Percentiles rank a stretch among this genome's conserved stretches.
Conservation (phyloP, 2,888 invertebrate species). For the Chirona hameri region DNA sequence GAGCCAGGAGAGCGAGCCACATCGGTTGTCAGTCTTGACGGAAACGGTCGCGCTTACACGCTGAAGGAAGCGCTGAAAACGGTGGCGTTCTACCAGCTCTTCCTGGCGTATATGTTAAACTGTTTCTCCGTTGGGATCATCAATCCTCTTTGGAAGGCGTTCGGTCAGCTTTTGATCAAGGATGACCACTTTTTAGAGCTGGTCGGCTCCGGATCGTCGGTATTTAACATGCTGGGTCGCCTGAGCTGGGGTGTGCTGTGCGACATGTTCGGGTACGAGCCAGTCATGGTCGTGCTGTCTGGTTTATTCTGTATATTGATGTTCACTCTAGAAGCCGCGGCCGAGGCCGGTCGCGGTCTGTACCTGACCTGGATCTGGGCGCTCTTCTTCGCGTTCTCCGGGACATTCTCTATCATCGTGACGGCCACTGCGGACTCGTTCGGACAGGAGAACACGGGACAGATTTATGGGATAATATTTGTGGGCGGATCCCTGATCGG, state of each 20-base stretch:
- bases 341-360: slow-evolving; percentile 42
- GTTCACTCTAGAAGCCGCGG: slow-evolving; percentile 42
- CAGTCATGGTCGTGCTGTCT: slow-evolving; percentile 41
- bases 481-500: neutral
- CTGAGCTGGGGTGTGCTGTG: slow-evolving; percentile 49
- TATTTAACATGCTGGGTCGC: slow-evolving; percentile 51
- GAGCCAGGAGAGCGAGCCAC: too few species aligned
- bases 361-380: slow-evolving; percentile 46
- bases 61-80: neutral
- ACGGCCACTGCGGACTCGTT: slow-evolving; percentile 46
- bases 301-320: slow-evolving; percentile 37
- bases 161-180: slow-evolving; percentile 49
- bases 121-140: neutral
- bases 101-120: neutral
- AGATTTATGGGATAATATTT: neutral
- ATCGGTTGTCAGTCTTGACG: neutral
- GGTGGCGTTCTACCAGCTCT: neutral
- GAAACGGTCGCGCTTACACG: neutral
- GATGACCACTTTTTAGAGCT: slow-evolving; percentile 52
- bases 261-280: slow-evolving; percentile 39
- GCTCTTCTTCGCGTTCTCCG: slow-evolving; percentile 46
- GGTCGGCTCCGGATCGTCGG: slow-evolving; percentile 50
- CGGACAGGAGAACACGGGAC: slow-evolving; percentile 40
- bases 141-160: slow-evolving; percentile 46
- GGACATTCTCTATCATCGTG: slow-evolving; percentile 47